These are phyloP conservation scores for Eupsilia transversa DNA, from an alignment of 2,888 invertebrate genomes.

Conservation along the genomic window DNA sequence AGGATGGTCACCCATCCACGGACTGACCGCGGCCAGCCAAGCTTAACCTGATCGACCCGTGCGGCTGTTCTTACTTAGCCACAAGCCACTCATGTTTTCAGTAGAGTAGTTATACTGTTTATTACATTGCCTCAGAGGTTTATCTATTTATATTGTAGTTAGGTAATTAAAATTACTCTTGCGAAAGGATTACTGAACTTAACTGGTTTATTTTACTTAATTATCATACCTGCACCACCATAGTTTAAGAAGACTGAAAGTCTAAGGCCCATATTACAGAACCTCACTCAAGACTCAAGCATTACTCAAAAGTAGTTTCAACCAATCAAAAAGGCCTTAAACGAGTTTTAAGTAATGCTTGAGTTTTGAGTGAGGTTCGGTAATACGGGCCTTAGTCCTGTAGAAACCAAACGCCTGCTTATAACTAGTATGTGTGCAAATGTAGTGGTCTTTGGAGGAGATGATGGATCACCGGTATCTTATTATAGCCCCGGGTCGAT, in stretches of 20 bases:
- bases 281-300: too few relatives aligned
- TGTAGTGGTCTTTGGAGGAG: background rate
- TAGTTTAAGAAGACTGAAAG: background rate
- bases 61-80: too few relatives aligned
- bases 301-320: too few relatives aligned
- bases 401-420: background rate
- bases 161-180: conserved; percentile 3
- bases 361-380: too few relatives aligned
- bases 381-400: too few relatives aligned
- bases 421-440: background rate
- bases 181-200: background rate
- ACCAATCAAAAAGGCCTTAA: too few relatives aligned
- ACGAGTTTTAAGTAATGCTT: too few relatives aligned
- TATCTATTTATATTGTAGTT: conserved; percentile 1
- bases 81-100: too few relatives aligned
- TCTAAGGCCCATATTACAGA: background rate
- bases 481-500: background rate
- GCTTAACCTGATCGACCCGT: too few relatives aligned
- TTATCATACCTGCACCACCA: background rate
- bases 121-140: conserved; percentile 11
- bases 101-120: background rate
- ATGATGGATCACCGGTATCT: conserved; percentile 20
- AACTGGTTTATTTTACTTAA: conserved; percentile 4
- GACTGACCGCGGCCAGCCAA: too few relatives aligned
- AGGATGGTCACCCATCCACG: too few relatives aligned